Percentiles rank a stretch among this genome's conserved stretches.
These are phyloP conservation scores for Takifugu flavidus DNA, from an alignment of 2,113 vertebrate species.

Conservation along the genomic window DNA sequence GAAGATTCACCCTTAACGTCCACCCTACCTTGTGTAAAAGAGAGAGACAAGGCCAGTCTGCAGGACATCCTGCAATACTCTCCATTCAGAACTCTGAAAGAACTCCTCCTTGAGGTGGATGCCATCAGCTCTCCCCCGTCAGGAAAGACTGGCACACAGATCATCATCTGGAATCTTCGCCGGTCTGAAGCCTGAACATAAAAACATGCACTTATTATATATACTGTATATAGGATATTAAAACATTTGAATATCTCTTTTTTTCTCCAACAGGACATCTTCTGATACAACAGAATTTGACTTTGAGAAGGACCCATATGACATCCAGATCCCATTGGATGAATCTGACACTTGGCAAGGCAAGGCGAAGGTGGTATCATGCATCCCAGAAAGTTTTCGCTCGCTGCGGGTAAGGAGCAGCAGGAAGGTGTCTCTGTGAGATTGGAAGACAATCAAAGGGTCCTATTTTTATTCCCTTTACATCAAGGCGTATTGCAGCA, in stretches of 20 bases:
- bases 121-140: conserved; percentile 67
- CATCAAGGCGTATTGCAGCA: conserved; percentile 88
- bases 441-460: not conserved
- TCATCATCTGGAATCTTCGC: conserved; percentile 96
- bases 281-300: conserved; percentile 84
- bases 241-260: not conserved
- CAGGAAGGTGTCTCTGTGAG: no score
- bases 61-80: conserved; percentile 84
- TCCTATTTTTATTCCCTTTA: not conserved
- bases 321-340: conserved; percentile 88
- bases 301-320: conserved; percentile 84
- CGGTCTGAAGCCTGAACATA: conserved; percentile 67
- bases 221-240: not conserved
- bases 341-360: conserved; percentile 73
- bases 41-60: conserved; percentile 78
- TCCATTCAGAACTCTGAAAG: conserved; percentile 77
- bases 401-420: conserved; percentile 70
- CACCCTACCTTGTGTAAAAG: conserved; percentile 67
- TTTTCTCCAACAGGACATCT: conserved; percentile 74
- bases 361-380: conserved; percentile 68
- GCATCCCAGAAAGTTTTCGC: conserved; percentile 82
- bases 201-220: not conserved
- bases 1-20: conserved; percentile 72
- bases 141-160: conserved; percentile 83
- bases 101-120: conserved; percentile 81